Evolutionary conservation across 2,797 vertebrate species (phyloP).

Genomic region (Ctenosaura bakeri): DNA sequence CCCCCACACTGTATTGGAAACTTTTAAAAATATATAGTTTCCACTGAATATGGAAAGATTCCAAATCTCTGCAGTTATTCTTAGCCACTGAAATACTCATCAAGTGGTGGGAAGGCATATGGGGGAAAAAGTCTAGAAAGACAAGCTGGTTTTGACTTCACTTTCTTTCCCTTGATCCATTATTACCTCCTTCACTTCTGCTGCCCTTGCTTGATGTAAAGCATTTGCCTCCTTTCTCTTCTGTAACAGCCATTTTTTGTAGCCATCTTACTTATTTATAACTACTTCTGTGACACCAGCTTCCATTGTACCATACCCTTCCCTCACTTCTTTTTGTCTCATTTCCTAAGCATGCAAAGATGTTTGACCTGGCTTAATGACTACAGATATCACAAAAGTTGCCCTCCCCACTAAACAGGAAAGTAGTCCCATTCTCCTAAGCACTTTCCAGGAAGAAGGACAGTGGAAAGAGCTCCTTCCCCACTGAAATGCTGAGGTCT

Average conservation of each 20-base stretch:
- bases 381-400: not conserved
- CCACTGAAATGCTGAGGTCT: not conserved
- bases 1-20: not conserved
- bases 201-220: not conserved
- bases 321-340: not conserved
- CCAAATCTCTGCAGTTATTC: constrained; percentile 1
- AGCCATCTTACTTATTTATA: not conserved
- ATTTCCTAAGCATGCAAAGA: not conserved
- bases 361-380: not conserved
- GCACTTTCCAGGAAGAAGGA: not conserved
- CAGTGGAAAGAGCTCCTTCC: not conserved
- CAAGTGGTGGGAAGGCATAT: not conserved
- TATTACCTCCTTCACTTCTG: not conserved
- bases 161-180: not conserved
- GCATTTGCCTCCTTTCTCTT: not conserved
- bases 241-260: not conserved
- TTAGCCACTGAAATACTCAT: not conserved
- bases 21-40: not conserved
- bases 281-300: not conserved
- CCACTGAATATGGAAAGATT: not conserved
- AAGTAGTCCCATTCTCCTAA: not conserved
- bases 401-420: not conserved
- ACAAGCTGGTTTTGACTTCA: not conserved
- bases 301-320: not conserved
- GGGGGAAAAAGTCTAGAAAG: not conserved